These are phyloP conservation scores for Lepeophtheirus nordmannii DNA, from an alignment of 2,888 invertebrate genomes.

Conservation along the genomic window DNA sequence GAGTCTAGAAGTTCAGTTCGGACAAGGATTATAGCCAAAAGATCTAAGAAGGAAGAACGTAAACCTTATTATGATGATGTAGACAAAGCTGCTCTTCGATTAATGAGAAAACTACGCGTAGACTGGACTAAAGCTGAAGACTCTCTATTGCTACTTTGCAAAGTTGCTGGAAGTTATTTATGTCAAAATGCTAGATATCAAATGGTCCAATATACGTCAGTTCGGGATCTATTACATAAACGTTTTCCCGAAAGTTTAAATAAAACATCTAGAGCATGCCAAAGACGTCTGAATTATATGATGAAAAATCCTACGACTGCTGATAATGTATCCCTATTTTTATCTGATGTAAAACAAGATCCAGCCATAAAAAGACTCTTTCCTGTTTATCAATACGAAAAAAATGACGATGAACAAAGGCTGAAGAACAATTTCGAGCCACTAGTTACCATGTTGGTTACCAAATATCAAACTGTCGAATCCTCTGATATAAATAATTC, in stretches of 20 bases:
- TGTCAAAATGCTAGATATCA: conserved; percentile 37
- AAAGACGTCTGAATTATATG: conserved; percentile 47
- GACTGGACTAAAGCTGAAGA: conserved; percentile 45
- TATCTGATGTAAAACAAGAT: conserved; percentile 44
- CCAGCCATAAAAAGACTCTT: conserved; percentile 37
- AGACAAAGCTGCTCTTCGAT: conserved; percentile 47
- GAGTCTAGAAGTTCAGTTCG: background rate
- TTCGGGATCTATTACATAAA: conserved; percentile 32
- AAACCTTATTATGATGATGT: conserved; percentile 43
- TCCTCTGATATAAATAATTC: background rate
- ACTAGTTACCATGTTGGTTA: conserved; percentile 27
- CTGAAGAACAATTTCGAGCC: conserved; percentile 27
- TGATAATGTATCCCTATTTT: conserved; percentile 44
- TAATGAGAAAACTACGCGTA: conserved; percentile 39
- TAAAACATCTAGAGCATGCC: conserved; percentile 53
- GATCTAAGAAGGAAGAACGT: conserved; percentile 24
- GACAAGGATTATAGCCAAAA: background rate
- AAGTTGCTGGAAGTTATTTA: conserved; percentile 45
- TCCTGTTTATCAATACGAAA: conserved; percentile 31
- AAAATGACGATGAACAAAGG: conserved; percentile 26
- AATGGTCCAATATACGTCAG: conserved; percentile 28
- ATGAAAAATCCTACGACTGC: conserved; percentile 44
- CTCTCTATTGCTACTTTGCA: conserved; percentile 48
- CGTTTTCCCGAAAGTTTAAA: conserved; percentile 38
- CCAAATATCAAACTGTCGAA: conserved; percentile 25